These are phyloP conservation scores for Tachina fera DNA, from an alignment of 2,888 invertebrate genomes.

Conservation along the genomic window DNA sequence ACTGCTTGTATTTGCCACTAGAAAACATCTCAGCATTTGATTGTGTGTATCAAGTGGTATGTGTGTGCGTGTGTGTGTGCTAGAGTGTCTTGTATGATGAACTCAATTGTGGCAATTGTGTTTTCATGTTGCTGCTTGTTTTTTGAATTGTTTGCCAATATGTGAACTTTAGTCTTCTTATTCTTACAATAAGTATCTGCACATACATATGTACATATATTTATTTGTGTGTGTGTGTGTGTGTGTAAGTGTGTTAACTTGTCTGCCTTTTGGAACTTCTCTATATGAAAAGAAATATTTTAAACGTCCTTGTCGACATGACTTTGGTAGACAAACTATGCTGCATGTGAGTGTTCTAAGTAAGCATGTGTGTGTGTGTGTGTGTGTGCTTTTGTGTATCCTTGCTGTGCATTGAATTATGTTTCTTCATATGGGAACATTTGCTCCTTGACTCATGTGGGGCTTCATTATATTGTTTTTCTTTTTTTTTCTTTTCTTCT, in stretches of 20 bases:
- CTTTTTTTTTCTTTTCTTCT: conserved; percentile 50
- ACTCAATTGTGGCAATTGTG: conserved; percentile 71
- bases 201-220: neutral
- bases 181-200: conserved; percentile 53
- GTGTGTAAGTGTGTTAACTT: conserved; percentile 12
- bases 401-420: conserved; percentile 27
- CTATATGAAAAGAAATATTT: conserved; percentile 42
- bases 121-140: conserved; percentile 62
- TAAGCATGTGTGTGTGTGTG: neutral
- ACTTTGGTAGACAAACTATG: conserved; percentile 46
- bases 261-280: conserved; percentile 16
- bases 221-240: conserved; percentile 1
- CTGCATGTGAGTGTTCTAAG: neutral
- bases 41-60: neutral
- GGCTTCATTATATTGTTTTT: conserved; percentile 54
- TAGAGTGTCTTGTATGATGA: conserved; percentile 43
- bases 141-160: conserved; percentile 68
- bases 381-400: neutral
- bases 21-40: conserved; percentile 19
- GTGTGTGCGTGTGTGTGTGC: conserved; percentile 20
- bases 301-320: conserved; percentile 68
- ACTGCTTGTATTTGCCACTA: too few relatives aligned
- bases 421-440: conserved; percentile 60
- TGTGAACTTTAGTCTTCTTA: conserved; percentile 72
- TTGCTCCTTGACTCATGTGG: conserved; percentile 60